These are phyloP conservation scores for Stichodactyla mertensii DNA, from an alignment of 64 coral and sea anemone genomes.

Conservation along the genomic window DNA sequence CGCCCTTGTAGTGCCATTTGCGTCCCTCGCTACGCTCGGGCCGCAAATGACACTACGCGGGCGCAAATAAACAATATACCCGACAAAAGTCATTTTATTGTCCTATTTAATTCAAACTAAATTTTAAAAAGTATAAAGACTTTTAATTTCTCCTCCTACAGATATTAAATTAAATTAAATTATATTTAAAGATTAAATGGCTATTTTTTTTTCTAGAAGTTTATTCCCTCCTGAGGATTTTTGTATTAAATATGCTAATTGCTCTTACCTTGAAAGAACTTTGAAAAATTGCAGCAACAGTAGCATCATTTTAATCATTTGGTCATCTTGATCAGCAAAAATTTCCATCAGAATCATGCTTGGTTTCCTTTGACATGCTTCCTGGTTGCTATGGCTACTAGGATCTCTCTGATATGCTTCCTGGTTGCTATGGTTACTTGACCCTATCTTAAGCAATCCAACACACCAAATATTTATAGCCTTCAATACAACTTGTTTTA, in stretches of 20 bases:
- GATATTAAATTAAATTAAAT: too few relatives aligned
- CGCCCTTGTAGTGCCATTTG: too few relatives aligned
- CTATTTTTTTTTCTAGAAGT: too few relatives aligned
- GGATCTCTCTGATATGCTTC: background rate
- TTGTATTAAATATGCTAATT: background rate
- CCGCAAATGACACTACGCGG: too few relatives aligned
- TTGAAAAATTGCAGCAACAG: slow-evolving; percentile 49
- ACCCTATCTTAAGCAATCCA: background rate
- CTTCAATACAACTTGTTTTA: background rate
- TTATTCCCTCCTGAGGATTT: background rate
- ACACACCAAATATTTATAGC: background rate
- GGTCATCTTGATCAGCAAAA: slow-evolving; percentile 95
- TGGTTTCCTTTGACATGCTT: background rate
- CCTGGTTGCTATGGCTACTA: background rate
- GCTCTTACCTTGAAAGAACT: slow-evolving; percentile 13
- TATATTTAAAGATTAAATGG: too few relatives aligned
- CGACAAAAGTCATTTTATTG: too few relatives aligned
- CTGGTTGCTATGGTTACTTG: background rate
- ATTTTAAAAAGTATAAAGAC: too few relatives aligned
- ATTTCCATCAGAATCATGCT: slow-evolving; percentile 19
- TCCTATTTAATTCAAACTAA: too few relatives aligned
- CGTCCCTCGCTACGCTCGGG: too few relatives aligned
- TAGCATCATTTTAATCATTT: slow-evolving; percentile 63
- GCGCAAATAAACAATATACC: too few relatives aligned
- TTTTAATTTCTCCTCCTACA: too few relatives aligned